A percentile compares a stretch with the other conserved stretches of the same genome.
Evolutionary conservation across 1,140 invertebrate genomes (phyloP).

Genomic region (Neodiprion lecontei): DNA sequence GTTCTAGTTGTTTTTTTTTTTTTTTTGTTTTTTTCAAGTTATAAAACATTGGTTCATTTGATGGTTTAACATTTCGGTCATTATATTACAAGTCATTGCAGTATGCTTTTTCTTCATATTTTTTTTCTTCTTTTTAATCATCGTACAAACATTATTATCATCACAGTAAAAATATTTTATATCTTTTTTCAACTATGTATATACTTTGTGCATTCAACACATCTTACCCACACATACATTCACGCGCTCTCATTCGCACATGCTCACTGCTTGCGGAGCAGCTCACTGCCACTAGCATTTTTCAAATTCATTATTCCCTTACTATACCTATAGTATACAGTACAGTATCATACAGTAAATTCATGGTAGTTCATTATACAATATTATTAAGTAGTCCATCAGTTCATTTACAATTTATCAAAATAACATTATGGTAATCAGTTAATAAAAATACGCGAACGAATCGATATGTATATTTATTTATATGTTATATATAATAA

Average conservation of each 20-base stretch:
- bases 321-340: constrained; percentile 16
- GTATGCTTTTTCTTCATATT: background rate
- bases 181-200: constrained; percentile 40
- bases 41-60: constrained; percentile 42
- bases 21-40: constrained; percentile 31
- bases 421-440: constrained; percentile 42
- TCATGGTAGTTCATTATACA: background rate
- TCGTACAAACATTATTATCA: constrained; percentile 65
- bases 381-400: constrained; percentile 46
- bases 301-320: constrained; percentile 20
- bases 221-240: constrained; percentile 10
- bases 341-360: constrained; percentile 1
- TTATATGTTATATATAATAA: background rate
- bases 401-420: constrained; percentile 47
- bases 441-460: constrained; percentile 51
- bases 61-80: constrained; percentile 38
- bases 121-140: constrained; percentile 45
- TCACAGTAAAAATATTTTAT: constrained; percentile 64
- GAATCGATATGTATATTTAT: constrained; percentile 34
- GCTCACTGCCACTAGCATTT: constrained; percentile 12
- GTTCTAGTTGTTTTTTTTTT: constrained; percentile 14
- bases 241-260: constrained; percentile 26
- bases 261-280: constrained; percentile 26
- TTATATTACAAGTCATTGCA: constrained; percentile 46
- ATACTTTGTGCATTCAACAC: constrained; percentile 40